Evolutionary conservation across 2,888 invertebrate species (phyloP).

Genomic region (Polyploca ridens): DNA sequence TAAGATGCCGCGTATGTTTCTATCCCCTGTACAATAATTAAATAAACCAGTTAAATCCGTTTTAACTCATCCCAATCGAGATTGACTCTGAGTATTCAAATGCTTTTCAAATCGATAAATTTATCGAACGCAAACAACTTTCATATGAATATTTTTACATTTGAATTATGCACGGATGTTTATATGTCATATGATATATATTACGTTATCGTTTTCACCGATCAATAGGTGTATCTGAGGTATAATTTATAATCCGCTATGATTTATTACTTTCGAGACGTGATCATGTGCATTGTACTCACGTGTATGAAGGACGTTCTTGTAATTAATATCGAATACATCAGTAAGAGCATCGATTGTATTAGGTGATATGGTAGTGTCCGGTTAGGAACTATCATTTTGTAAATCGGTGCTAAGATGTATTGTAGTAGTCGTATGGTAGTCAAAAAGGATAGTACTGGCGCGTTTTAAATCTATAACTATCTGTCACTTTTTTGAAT

Average conservation of each 20-base stretch:
- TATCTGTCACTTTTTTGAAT: too few species aligned
- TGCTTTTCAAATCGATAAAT: not conserved
- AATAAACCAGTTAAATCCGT: too few species aligned
- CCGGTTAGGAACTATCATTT: too few species aligned
- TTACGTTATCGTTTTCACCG: not conserved
- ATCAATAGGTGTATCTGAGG: not conserved
- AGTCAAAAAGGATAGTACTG: too few species aligned
- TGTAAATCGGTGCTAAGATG: not conserved
- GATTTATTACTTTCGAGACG: not conserved
- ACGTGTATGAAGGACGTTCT: too few species aligned
- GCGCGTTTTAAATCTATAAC: too few species aligned
- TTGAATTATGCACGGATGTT: not conserved
- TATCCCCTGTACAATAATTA: too few species aligned
- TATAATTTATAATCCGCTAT: not conserved
- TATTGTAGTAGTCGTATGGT: not conserved
- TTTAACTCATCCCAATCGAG: too few species aligned
- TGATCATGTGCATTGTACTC: not conserved
- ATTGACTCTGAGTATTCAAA: not conserved
- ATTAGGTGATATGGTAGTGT: too few species aligned
- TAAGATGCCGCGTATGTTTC: too few species aligned
- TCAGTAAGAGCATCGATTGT: not conserved
- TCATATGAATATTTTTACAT: conserved; percentile 11
- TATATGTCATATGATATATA: not conserved
- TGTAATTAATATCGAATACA: not conserved
- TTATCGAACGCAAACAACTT: not conserved